phyloP scores from a whole-genome alignment of 2,797 vertebrate genomes.

The Poecilia picta region DNA sequence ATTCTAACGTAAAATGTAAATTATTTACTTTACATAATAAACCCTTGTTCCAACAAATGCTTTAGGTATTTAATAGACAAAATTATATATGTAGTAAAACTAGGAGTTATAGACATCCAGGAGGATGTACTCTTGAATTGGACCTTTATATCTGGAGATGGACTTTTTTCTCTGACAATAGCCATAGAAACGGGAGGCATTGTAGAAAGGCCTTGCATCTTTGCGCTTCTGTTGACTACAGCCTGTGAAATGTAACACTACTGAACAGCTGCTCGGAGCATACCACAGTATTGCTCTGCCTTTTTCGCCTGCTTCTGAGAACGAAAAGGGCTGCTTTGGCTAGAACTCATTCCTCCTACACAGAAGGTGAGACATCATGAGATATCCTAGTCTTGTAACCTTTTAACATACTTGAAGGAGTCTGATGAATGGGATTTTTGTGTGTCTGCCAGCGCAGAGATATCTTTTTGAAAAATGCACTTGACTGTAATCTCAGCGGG shows the following conservation, averaged over 20 bases:
- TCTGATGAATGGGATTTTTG: slow-evolving; percentile 31
- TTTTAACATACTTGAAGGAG: slow-evolving; percentile 40
- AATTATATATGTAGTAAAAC: neutral
- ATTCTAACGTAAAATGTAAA: slow-evolving; percentile 3
- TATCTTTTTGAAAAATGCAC: slow-evolving; percentile 39
- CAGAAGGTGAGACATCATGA: slow-evolving; percentile 33
- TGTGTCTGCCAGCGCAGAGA: slow-evolving; percentile 23
- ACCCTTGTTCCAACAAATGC: neutral
- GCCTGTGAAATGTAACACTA: slow-evolving; percentile 71
- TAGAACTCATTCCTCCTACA: slow-evolving; percentile 21
- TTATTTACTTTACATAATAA: slow-evolving; percentile 11
- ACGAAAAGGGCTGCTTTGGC: slow-evolving; percentile 24
- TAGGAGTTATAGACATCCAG: neutral
- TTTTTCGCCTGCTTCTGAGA: slow-evolving; percentile 34
- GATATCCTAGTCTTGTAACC: slow-evolving; percentile 27
- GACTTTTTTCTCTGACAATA: slow-evolving; percentile 17
- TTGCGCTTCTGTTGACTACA: slow-evolving; percentile 44
- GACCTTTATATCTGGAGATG: slow-evolving; percentile 13
- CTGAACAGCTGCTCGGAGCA: slow-evolving; percentile 59
- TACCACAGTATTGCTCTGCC: slow-evolving; percentile 42
- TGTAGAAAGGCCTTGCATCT: slow-evolving; percentile 57
- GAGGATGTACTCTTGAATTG: slow-evolving; percentile 6
- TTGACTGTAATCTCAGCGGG: slow-evolving; percentile 53
- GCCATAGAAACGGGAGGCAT: slow-evolving; percentile 28
- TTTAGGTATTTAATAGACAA: neutral